phyloP scores from a whole-genome alignment of 2,113 vertebrate species.

The Spea bombifrons region DNA sequence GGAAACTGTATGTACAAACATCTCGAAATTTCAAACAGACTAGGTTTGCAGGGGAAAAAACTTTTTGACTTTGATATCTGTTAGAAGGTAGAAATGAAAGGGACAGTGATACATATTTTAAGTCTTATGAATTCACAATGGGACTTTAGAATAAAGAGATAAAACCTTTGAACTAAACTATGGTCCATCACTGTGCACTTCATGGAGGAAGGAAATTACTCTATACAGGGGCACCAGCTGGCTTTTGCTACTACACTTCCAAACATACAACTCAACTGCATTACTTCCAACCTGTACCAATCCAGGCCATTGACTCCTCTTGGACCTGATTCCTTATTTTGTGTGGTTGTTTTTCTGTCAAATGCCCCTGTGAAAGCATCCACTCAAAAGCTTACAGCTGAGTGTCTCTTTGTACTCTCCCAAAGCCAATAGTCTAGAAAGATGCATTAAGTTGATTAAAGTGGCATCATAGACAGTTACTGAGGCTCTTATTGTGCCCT shows the following conservation, averaged over 20 bases:
- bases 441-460: slow-evolving; percentile 99
- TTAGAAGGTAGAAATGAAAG: slow-evolving; percentile 93
- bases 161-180: slow-evolving; percentile 98
- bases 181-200: slow-evolving; percentile 83
- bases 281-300: slow-evolving; percentile 70
- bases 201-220: slow-evolving; percentile 74
- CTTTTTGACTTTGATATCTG: slow-evolving; percentile 88
- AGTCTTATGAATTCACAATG: slow-evolving; percentile 90
- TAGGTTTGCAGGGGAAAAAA: slow-evolving; percentile 70
- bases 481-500: slow-evolving; percentile 78
- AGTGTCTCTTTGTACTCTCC: slow-evolving; percentile 84
- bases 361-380: slow-evolving; percentile 73
- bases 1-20: slow-evolving; percentile 72
- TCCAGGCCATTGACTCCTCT: slow-evolving; percentile 62
- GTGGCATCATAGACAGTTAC: slow-evolving; percentile 75
- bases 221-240: slow-evolving; percentile 69
- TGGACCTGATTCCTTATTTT: slow-evolving; percentile 66
- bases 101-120: slow-evolving; percentile 99
- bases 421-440: slow-evolving; percentile 71
- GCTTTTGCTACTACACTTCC: slow-evolving; percentile 68
- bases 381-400: slow-evolving; percentile 71
- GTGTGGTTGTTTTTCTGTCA: slow-evolving; percentile 64
- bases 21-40: slow-evolving; percentile 80
- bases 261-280: slow-evolving; percentile 69
- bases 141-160: slow-evolving; percentile 94